Evolutionary conservation across 2,888 invertebrate species (phyloP).

Genomic region (Sericinus montela): DNA sequence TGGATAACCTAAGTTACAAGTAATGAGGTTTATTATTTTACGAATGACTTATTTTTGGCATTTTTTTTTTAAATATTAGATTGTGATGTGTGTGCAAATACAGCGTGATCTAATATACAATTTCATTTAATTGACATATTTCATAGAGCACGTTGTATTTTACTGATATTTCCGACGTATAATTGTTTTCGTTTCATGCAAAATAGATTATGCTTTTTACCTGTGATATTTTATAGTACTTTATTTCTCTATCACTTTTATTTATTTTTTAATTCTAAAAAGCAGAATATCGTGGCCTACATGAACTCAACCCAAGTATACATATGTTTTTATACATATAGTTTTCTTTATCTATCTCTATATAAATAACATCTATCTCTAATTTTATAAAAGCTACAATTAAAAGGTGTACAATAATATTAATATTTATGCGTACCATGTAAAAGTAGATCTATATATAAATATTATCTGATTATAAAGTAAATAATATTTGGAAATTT

Average conservation of each 20-base stretch:
- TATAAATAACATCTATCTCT: conserved; percentile 71
- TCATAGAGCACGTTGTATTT: conserved; percentile 26
- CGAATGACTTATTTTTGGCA: conserved; percentile 66
- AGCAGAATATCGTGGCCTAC: conserved; percentile 65
- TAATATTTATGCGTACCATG: conserved; percentile 71
- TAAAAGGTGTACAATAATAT: conserved; percentile 71
- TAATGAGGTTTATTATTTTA: conserved; percentile 64
- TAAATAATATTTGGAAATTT: conserved; percentile 77
- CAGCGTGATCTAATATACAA: conserved; percentile 23
- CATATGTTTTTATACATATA: conserved; percentile 50
- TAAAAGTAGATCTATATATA: conserved; percentile 76
- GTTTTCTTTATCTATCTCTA: conserved; percentile 56
- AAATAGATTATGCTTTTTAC: conserved; percentile 67
- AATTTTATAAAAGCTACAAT: conserved; percentile 68
- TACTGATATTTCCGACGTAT: conserved; percentile 11
- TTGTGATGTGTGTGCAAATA: conserved; percentile 45
- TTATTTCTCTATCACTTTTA: conserved; percentile 53
- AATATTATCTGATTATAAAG: conserved; percentile 75
- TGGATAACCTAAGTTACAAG: conserved; percentile 56
- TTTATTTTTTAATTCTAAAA: conserved; percentile 47
- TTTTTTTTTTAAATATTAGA: conserved; percentile 39
- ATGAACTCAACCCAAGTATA: conserved; percentile 50
- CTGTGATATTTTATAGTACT: conserved; percentile 40
- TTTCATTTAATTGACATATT: conserved; percentile 25
- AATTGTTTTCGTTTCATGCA: conserved; percentile 18